phyloP scores from a whole-genome alignment of 2,888 invertebrate genomes.

The Desoria tigrina region DNA sequence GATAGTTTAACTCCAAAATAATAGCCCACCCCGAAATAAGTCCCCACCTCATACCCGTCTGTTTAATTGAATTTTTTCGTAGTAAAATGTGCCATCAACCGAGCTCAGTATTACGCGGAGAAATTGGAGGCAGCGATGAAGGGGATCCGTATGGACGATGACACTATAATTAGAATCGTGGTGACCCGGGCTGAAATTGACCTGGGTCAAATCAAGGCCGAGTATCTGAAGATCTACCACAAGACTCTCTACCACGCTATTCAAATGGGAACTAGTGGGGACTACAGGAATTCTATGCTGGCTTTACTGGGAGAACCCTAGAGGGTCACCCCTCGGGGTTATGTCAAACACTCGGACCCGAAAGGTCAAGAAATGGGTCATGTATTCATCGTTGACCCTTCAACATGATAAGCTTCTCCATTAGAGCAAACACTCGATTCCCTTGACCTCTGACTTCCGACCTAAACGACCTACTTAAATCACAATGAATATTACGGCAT shows the following conservation, averaged over 20 bases:
- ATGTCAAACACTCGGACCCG: too few species aligned
- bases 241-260: slow-evolving; percentile 67
- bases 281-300: slow-evolving; percentile 67
- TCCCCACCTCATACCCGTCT: too few species aligned
- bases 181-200: slow-evolving; percentile 71
- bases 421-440: too few species aligned
- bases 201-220: slow-evolving; percentile 68
- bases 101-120: slow-evolving; percentile 70
- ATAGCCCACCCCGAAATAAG: too few species aligned
- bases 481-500: too few species aligned
- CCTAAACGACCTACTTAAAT: too few species aligned
- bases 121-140: slow-evolving; percentile 65
- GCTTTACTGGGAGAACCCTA: slow-evolving; percentile 64
- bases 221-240: slow-evolving; percentile 70
- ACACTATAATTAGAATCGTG: slow-evolving; percentile 40
- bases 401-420: too few species aligned
- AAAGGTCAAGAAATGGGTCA: too few species aligned
- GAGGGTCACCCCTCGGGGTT: too few species aligned
- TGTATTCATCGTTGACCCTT: too few species aligned
- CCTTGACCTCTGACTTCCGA: too few species aligned
- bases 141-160: slow-evolving; percentile 39
- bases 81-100: slow-evolving; percentile 72
- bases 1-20: too few species aligned
- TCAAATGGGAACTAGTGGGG: slow-evolving; percentile 68
- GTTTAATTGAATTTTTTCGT: slow-evolving; percentile 55